Percentiles rank a stretch among this genome's conserved stretches.
Conservation (phyloP, 2,113 vertebrate genomes). For the Heterocephalus glaber region DNA sequence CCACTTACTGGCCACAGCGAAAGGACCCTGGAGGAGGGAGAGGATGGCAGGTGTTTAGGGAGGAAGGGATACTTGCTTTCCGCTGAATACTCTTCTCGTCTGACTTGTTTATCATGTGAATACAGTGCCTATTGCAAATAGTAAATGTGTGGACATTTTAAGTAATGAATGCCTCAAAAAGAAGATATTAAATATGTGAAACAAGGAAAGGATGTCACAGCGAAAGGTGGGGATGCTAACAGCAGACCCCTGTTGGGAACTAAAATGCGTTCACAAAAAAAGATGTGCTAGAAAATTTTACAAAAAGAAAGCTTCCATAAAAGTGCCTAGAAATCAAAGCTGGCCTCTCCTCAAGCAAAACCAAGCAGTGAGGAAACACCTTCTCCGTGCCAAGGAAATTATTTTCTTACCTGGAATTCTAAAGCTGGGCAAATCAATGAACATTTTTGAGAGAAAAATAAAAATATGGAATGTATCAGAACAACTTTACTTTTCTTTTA, state of each 20-base stretch:
- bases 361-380: neutral
- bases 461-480: neutral
- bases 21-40: neutral
- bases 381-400: neutral
- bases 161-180: neutral
- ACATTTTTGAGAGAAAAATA: neutral
- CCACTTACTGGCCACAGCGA: neutral
- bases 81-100: neutral
- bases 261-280: neutral
- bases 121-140: neutral
- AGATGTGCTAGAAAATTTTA: neutral
- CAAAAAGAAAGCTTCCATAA: neutral
- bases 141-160: neutral
- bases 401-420: neutral
- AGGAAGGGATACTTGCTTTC: neutral
- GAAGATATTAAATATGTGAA: neutral
- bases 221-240: neutral
- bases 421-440: neutral
- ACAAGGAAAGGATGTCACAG: neutral
- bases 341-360: neutral
- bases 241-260: neutral
- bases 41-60: neutral
- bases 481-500: conserved; percentile 25
- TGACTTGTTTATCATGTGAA: neutral
- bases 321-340: neutral